Evolutionary conservation across 2,113 vertebrate genomes (phyloP).

Genomic region (Acrocephalus arundinaceus): DNA sequence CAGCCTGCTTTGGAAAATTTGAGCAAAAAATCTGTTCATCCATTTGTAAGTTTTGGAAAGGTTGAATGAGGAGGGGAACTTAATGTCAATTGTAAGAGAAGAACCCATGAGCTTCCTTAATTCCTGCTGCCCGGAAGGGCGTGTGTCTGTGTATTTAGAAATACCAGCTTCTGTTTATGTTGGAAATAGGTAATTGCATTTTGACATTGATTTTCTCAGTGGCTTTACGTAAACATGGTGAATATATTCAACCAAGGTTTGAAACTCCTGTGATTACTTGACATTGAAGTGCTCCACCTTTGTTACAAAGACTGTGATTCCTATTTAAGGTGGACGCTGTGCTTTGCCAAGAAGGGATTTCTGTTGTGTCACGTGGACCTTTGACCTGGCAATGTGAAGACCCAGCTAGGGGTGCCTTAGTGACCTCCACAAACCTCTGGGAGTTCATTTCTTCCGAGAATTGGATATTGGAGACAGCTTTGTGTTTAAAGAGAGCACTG

Average conservation of each 20-base stretch:
- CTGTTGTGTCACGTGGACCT: fast-evolving
- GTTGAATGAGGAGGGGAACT: not conserved
- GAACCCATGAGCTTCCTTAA: not conserved
- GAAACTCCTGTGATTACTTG: not conserved
- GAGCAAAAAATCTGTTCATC: constrained; percentile 58
- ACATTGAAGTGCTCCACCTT: not conserved
- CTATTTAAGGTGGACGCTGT: not conserved
- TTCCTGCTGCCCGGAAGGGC: not conserved
- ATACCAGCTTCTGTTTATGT: not conserved
- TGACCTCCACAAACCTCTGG: not conserved
- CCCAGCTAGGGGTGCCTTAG: not conserved
- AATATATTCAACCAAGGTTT: not conserved
- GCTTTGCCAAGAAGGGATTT: not conserved
- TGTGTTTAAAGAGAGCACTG: not conserved
- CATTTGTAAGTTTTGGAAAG: constrained; percentile 53
- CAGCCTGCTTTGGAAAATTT: constrained; percentile 59
- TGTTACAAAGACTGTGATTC: not conserved
- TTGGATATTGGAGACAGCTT: not conserved
- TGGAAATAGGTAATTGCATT: not conserved
- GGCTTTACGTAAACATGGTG: not conserved
- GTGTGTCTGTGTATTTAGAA: not conserved
- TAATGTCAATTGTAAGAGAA: not conserved
- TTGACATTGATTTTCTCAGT: not conserved
- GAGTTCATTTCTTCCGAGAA: not conserved
- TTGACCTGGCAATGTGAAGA: not conserved